A percentile compares a stretch with the other conserved stretches of the same genome.
Conservation (phyloP, 2,113 vertebrate genomes). For the Falcunculus frontatus region DNA sequence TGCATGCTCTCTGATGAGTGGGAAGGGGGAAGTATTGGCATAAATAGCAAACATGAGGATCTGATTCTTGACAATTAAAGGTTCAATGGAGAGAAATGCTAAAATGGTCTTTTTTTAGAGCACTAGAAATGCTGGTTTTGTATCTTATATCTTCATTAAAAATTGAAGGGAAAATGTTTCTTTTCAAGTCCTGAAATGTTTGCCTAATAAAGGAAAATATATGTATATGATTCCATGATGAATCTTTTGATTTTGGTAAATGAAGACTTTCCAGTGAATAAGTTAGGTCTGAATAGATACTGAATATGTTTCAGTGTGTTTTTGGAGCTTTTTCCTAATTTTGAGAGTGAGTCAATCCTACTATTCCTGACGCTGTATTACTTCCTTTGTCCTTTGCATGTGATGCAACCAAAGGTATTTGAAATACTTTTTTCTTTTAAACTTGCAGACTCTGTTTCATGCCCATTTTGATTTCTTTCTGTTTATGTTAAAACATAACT, state of each 20-base stretch:
- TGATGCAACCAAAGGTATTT: neutral
- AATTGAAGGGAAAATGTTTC: neutral
- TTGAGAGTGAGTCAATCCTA: neutral
- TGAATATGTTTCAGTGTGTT: neutral
- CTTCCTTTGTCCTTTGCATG: neutral
- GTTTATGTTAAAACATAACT: slow-evolving; percentile 11
- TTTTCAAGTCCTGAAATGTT: neutral
- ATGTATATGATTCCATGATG: neutral
- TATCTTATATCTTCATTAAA: neutral
- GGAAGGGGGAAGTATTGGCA: neutral
- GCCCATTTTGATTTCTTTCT: slow-evolving; percentile 25
- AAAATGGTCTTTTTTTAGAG: neutral
- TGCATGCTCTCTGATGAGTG: neutral
- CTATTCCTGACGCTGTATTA: neutral
- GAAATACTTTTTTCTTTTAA: neutral
- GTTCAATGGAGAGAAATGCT: neutral
- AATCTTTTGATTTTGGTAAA: neutral
- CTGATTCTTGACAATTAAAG: neutral
- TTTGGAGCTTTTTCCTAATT: neutral
- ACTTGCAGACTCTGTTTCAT: neutral
- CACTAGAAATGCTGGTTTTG: neutral
- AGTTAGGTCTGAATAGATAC: neutral
- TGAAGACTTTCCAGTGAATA: neutral
- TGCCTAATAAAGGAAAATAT: neutral
- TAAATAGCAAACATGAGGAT: neutral